Percentiles rank a stretch among this genome's conserved stretches.
Conservation (phyloP, 2,888 invertebrate species). For the Glaucopsyche alexis region DNA sequence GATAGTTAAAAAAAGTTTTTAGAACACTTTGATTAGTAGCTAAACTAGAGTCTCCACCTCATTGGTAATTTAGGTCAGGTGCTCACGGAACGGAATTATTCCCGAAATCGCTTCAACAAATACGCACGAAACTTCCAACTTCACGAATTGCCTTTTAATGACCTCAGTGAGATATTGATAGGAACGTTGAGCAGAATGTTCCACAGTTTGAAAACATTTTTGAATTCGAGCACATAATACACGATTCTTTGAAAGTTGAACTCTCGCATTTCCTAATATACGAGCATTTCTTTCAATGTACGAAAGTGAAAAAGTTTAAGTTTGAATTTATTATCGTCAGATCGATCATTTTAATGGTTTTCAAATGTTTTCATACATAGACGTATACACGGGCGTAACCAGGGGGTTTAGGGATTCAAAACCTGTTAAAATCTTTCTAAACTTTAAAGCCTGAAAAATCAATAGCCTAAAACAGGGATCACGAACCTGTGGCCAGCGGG, state of each 20-base stretch:
- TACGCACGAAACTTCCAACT: constrained; percentile 55
- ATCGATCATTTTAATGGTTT: neutral
- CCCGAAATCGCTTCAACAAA: constrained; percentile 59
- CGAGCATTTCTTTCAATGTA: neutral
- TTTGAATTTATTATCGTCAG: constrained; percentile 1
- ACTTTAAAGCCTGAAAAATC: too few species aligned
- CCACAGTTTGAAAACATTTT: constrained; percentile 6
- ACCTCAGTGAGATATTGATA: constrained; percentile 40
- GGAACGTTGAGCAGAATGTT: constrained; percentile 33
- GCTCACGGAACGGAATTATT: constrained; percentile 49
- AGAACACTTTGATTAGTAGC: neutral
- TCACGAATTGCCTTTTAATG: constrained; percentile 58
- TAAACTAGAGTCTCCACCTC: neutral
- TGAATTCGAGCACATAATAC: constrained; percentile 6
- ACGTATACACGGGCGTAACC: too few species aligned
- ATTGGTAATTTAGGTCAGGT: constrained; percentile 39
- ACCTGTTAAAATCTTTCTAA: too few species aligned
- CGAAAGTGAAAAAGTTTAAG: constrained; percentile 11
- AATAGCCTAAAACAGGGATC: too few species aligned
- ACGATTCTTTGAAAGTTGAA: constrained; percentile 18
- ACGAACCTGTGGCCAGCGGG: too few species aligned
- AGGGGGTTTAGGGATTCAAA: too few species aligned
- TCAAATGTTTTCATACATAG: neutral
- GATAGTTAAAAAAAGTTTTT: neutral
- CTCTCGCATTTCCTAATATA: constrained; percentile 7